Evolutionary conservation across 1,140 invertebrate species (phyloP), one percentile per base, ranked within the genome.

Genomic region (Zelostemma sp.): DNA sequence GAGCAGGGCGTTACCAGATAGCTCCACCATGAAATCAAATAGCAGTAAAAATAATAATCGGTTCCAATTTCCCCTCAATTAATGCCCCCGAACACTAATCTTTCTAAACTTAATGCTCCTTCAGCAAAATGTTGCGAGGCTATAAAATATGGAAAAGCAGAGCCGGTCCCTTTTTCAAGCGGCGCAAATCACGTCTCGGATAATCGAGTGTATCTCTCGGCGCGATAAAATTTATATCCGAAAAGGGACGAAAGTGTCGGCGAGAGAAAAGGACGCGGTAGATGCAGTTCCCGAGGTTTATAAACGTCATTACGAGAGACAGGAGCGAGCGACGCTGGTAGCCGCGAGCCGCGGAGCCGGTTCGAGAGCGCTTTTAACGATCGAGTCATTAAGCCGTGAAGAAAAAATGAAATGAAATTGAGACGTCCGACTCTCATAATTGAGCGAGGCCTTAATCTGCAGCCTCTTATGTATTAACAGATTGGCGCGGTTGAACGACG

Each of bases 301-400:
- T 68, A 74, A 74, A 73, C 55, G 68, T 76, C 75, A 77, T 78
- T 78, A 77, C 75, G 65, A 63, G 63, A 60, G 68, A 61, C 43
- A 57, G 15, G 43, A 31, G 56, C 60, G 59, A 53, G 65, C 55
- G 62, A 71, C 57, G 49, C 33, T 35, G 33, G 33, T 35, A 35
- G 33, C 33, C 33, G 21, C 21, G 21, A 25, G 21, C n/a, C n/a
- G 53, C 65, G 54, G 56, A 80, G 79, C 79, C 77, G 79, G 79
- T 80, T 80, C 74, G 60, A 68, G 60, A 68, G 68, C 70, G 74
- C 68, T 78, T 76, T 80, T 79, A 80, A 80, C 77, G 79, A 80
- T 78, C 76, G 77, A 8, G 77, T 80, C 79, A 79, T 80, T 80
- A 80, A 79, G 77, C 75, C 75, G 75, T 73, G 75, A 74, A 78